Conservation (phyloP, 2,888 invertebrate genomes). For the Melanophora roralis region DNA sequence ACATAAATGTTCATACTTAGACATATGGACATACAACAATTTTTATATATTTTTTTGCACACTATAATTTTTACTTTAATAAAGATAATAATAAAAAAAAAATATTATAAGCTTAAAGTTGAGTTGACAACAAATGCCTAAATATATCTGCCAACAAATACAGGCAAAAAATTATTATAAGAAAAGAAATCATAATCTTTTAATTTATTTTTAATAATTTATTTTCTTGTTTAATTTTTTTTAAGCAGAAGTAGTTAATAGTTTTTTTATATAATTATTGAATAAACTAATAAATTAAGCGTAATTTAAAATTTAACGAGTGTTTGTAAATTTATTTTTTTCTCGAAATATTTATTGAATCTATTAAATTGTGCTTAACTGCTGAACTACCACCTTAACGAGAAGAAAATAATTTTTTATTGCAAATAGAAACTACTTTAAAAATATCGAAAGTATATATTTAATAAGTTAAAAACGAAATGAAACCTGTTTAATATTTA, state of each 20-base stretch:
- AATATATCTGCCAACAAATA: too few relatives aligned
- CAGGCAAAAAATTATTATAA: neutral
- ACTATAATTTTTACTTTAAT: conserved; percentile 9
- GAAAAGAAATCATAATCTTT: too few relatives aligned
- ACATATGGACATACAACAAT: neutral
- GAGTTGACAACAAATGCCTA: conserved; percentile 48
- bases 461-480: too few relatives aligned
- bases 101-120: conserved; percentile 33
- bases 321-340: too few relatives aligned
- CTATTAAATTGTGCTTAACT: neutral
- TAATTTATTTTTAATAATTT: neutral
- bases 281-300: neutral
- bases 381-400: neutral
- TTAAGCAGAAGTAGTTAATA: neutral
- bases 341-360: too few relatives aligned
- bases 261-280: neutral
- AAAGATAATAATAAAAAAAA: conserved; percentile 1
- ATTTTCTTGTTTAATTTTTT: neutral
- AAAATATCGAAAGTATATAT: neutral
- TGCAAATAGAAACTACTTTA: too few relatives aligned
- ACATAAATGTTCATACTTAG: too few relatives aligned
- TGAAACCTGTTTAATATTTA: neutral
- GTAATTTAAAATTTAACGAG: too few relatives aligned
- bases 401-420: neutral
- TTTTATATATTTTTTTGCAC: conserved; percentile 9